Evolutionary conservation across 2,888 invertebrate species (phyloP).

Genomic region (Ligdia adustata): DNA sequence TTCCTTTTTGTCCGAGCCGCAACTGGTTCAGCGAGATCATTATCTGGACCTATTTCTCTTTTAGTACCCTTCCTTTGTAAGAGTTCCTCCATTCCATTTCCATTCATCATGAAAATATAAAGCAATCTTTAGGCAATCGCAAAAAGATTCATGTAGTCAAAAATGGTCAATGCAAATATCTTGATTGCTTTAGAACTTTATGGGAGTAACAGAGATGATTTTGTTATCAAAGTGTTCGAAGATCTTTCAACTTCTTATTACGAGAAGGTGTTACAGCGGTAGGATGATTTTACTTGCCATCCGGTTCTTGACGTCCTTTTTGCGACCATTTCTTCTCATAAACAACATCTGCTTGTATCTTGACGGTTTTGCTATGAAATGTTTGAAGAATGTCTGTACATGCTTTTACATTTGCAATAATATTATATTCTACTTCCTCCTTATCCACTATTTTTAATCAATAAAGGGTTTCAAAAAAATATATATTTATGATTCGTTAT

Average conservation of each 20-base stretch:
- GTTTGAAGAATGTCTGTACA: background rate
- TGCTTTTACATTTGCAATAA: too few species aligned
- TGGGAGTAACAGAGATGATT: background rate
- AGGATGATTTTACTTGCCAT: background rate
- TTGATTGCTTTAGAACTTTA: background rate
- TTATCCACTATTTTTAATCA: too few species aligned
- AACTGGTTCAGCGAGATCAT: slow-evolving; percentile 18
- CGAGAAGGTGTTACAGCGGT: background rate
- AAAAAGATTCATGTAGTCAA: background rate
- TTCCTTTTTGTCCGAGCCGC: slow-evolving; percentile 12
- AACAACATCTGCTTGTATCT: slow-evolving; percentile 18
- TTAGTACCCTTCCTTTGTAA: slow-evolving; percentile 4
- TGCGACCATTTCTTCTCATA: slow-evolving; percentile 18
- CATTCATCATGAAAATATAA: too few species aligned
- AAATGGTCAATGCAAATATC: background rate
- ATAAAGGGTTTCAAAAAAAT: too few species aligned
- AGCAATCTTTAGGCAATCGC: too few species aligned
- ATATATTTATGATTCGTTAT: too few species aligned
- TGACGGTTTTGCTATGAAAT: slow-evolving; percentile 8
- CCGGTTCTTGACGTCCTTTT: slow-evolving; percentile 21
- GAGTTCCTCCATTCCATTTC: too few species aligned
- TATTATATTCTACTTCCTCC: slow-evolving; percentile 3
- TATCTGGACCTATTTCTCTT: slow-evolving; percentile 5
- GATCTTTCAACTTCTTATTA: background rate
- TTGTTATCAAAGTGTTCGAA: background rate